Percentiles rank a stretch among this genome's conserved stretches.
Evolutionary conservation across 2,888 invertebrate genomes (phyloP).

Genomic region (Cosmopolites sordidus): DNA sequence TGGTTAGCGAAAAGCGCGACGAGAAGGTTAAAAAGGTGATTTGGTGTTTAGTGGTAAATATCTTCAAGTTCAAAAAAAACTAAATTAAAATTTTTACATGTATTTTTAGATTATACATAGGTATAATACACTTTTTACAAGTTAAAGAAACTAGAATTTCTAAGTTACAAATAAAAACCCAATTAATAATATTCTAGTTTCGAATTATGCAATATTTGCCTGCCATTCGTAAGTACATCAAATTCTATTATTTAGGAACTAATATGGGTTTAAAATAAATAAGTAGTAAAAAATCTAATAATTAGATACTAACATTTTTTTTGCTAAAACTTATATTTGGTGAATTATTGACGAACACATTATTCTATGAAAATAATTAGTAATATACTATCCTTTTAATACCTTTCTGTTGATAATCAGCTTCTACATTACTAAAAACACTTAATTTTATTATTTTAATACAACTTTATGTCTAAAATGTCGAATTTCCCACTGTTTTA

Average conservation of each 20-base stretch:
- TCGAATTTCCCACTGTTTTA: not conserved
- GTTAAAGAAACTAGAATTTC: not conserved
- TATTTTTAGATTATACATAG: not conserved
- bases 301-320: too few species aligned
- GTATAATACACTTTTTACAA: conserved; percentile 2
- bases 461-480: not conserved
- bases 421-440: not conserved
- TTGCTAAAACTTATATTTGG: not conserved
- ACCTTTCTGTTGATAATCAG: too few species aligned
- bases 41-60: too few species aligned
- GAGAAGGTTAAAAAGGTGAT: too few species aligned
- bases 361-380: too few species aligned
- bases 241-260: conserved; percentile 10
- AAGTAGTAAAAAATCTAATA: conserved; percentile 4
- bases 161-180: not conserved
- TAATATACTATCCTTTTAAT: too few species aligned
- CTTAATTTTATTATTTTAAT: not conserved
- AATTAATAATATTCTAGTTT: too few species aligned
- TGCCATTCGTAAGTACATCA: conserved; percentile 9
- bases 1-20: too few species aligned
- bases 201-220: too few species aligned
- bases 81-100: not conserved
- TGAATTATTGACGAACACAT: not conserved
- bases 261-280: conserved; percentile 10
- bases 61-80: too few species aligned